Evolutionary conservation across 2,888 invertebrate genomes (phyloP).

Genomic region (Scaptomyza tumidula): DNA sequence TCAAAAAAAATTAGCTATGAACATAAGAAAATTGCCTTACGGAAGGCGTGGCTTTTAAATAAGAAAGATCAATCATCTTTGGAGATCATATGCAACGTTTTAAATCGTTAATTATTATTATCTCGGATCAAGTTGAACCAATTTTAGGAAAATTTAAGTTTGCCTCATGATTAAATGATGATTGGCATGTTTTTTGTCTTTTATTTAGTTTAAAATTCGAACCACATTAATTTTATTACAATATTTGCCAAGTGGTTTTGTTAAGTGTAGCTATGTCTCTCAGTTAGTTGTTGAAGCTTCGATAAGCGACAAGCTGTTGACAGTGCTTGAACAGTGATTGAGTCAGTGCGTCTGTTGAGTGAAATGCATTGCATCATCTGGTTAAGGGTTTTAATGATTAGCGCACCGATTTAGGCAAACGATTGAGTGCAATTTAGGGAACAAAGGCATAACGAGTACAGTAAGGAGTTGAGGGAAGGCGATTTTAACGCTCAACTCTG

Average conservation of each 20-base stretch:
- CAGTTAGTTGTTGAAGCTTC: neutral
- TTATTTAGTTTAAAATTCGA: too few species aligned
- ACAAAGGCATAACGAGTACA: neutral
- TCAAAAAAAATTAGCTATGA: neutral
- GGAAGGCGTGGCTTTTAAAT: too few species aligned
- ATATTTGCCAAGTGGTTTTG: neutral
- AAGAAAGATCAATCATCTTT: too few species aligned
- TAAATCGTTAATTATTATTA: too few species aligned
- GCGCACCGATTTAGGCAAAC: slow-evolving; percentile 74
- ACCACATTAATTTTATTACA: too few species aligned
- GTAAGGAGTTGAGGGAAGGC: neutral
- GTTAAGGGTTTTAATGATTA: slow-evolving; percentile 63
- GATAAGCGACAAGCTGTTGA: slow-evolving; percentile 46
- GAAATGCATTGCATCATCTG: slow-evolving; percentile 41
- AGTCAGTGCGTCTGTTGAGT: slow-evolving; percentile 59
- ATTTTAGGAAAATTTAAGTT: too few species aligned
- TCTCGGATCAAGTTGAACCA: too few species aligned
- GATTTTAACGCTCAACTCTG: slow-evolving; percentile 27
- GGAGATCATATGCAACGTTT: too few species aligned
- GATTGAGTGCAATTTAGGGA: slow-evolving; percentile 47
- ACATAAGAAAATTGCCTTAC: too few species aligned
- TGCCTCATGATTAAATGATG: too few species aligned
- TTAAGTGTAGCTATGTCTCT: neutral
- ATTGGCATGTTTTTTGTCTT: too few species aligned
- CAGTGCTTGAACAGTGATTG: slow-evolving; percentile 54